phyloP scores from a whole-genome alignment of 2,797 vertebrate genomes.

The Vipera ursinii region DNA sequence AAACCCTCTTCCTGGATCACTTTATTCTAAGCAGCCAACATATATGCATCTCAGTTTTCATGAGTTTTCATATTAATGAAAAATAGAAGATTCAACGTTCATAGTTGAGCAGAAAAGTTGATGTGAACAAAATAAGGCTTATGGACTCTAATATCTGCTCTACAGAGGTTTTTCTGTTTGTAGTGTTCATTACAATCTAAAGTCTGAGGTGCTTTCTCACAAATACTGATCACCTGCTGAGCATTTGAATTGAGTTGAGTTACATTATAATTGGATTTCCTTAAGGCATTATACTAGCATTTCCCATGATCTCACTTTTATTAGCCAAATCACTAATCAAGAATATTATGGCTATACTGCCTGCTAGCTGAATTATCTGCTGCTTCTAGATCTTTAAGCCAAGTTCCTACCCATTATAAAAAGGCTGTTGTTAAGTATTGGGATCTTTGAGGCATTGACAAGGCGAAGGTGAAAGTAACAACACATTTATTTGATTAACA shows the following conservation, averaged over 20 bases:
- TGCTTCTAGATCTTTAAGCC: constrained; percentile 24
- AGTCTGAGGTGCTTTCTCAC: constrained; percentile 41
- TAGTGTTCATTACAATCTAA: not conserved
- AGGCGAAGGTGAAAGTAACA: no score
- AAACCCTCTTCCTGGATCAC: not conserved
- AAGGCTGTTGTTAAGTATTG: not conserved
- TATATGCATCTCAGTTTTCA: not conserved
- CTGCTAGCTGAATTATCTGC: constrained; percentile 48
- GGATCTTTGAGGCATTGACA: no score
- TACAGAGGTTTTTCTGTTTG: constrained; percentile 48
- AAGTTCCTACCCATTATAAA: constrained; percentile 7
- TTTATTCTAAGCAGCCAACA: constrained; percentile 39
- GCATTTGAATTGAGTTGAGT: constrained; percentile 51
- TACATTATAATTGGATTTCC: constrained; percentile 64
- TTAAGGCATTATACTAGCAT: constrained; percentile 53
- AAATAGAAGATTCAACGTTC: constrained; percentile 6
- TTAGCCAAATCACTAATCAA: constrained; percentile 55
- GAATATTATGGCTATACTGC: constrained; percentile 31
- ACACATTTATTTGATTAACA: no score
- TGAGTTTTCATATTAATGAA: constrained; percentile 41
- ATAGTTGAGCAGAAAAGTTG: not conserved
- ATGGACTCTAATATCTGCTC: constrained; percentile 4
- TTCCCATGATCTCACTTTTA: constrained; percentile 65
- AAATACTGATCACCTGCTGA: constrained; percentile 49
- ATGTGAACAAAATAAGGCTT: not conserved